Evolutionary conservation across 1,140 invertebrate species (phyloP).

Genomic region (Drosophila funebris): DNA sequence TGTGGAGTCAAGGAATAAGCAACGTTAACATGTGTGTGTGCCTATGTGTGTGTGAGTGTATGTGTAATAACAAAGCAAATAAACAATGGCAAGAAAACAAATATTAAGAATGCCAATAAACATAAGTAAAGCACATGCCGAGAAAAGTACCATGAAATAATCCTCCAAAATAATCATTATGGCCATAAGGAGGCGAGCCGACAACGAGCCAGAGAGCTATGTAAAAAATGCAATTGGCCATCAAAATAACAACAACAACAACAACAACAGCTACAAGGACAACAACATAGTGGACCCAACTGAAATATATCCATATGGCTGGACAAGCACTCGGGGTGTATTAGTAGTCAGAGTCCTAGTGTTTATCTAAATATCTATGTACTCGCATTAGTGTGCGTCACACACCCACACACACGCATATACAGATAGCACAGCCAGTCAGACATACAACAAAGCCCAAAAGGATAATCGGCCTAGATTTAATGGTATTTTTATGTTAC

Average conservation of each 20-base stretch:
- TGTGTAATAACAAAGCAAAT: conserved; percentile 66
- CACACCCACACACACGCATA: conserved; percentile 16
- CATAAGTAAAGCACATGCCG: conserved; percentile 47
- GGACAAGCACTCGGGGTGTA: conserved; percentile 40
- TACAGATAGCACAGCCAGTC: not conserved
- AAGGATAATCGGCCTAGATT: conserved; percentile 69
- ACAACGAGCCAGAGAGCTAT: conserved; percentile 49
- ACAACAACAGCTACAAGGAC: conserved; percentile 44
- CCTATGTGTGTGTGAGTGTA: conserved; percentile 27
- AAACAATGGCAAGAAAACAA: conserved; percentile 67
- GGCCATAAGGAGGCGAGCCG: conserved; percentile 59
- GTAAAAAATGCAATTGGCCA: conserved; percentile 76
- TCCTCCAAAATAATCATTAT: conserved; percentile 78
- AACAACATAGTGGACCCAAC: conserved; percentile 34
- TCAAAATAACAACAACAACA: conserved; percentile 64
- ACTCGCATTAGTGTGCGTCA: conserved; percentile 30
- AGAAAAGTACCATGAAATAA: conserved; percentile 57
- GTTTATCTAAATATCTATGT: conserved; percentile 64
- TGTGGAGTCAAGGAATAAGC: conserved; percentile 2
- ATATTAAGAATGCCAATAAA: conserved; percentile 80
- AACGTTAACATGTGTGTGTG: not conserved
- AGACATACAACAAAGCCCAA: conserved; percentile 40
- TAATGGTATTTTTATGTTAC: conserved; percentile 76
- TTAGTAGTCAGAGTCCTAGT: conserved; percentile 33
- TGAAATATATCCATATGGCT: conserved; percentile 54